These are phyloP conservation scores for Zosterops borbonicus DNA, from an alignment of 2,113 vertebrate species.

Conservation along the genomic window DNA sequence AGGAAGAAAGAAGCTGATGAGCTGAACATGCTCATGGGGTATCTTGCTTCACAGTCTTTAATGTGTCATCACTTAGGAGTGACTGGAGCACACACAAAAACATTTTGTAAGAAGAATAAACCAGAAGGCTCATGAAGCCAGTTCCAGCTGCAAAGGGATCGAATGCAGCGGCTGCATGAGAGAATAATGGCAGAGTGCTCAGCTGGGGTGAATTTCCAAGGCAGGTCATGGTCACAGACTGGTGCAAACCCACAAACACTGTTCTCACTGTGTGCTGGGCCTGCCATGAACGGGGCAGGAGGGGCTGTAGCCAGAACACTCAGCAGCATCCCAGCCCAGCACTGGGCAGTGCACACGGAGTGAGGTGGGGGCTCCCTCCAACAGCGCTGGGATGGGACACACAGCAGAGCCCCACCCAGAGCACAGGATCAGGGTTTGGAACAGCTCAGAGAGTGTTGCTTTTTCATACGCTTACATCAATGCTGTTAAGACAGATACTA, in stretches of 20 bases:
- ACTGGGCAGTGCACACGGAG: fast-evolving
- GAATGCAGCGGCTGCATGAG: fast-evolving
- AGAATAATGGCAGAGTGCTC: background rate
- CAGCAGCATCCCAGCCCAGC: background rate
- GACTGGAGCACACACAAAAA: background rate
- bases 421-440: background rate
- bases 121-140: background rate
- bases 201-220: background rate
- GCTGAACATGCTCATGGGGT: background rate
- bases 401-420: background rate
- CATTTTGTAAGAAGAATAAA: background rate
- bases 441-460: background rate
- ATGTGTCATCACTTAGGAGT: background rate
- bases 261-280: background rate
- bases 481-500: background rate
- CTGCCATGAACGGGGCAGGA: background rate
- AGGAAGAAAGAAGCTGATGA: background rate
- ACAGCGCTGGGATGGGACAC: background rate
- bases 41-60: slow-evolving; percentile 10
- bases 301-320: fast-evolving
- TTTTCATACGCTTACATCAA: background rate
- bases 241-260: background rate
- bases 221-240: background rate
- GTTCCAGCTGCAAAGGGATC: background rate
- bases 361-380: background rate